Evolutionary conservation across 2,113 vertebrate genomes (phyloP), one percentile per base, ranked within the genome.

Genomic region (Carollia perspicillata): DNA sequence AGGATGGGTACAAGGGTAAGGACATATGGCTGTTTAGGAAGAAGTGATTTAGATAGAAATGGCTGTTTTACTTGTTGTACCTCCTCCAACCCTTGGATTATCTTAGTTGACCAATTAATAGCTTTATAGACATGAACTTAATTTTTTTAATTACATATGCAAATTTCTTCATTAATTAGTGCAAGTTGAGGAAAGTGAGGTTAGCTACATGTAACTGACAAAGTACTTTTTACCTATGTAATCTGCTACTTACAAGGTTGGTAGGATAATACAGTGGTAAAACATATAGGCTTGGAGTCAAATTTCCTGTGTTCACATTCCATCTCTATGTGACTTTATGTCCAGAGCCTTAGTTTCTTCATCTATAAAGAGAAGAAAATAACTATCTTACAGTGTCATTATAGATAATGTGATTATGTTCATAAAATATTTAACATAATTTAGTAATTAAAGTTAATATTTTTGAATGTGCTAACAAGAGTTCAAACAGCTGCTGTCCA

Each of bases 401-500:
- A 51, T 93, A 23, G 72, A 63, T 77, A 81, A 89, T 68, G 26
- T 60, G 9, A 18, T 85, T 94, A 3, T 80, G 26, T 77, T 60
- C 26, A 91, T 66, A 84, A 68, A 71, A 30, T 51, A 58, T 80
- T 77, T 80, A 94, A 28, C 40, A 60, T 84, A 84, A 77, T 81
- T 91, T 89, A 66, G 26, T n/a, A 69, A 84, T 74, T 71, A 81
- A 91, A 65, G 20, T 91, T 77, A 91, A 26, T 68, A 26, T 30
- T 66, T 96, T 91, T 83, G 17, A 23, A 28, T 22, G 26, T 22
- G 9, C 14, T 30, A 44, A 35, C 13, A 30, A 6, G 0, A 69
- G 30, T 30, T 30, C 53, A 33, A n/a, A 2, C 3, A 30, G 89
- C 55, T 33, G 53, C 96, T 96, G 94, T 94, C 96, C 92, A 72